Conservation (phyloP, 2,888 invertebrate genomes). For the Andrena haemorrhoa region DNA sequence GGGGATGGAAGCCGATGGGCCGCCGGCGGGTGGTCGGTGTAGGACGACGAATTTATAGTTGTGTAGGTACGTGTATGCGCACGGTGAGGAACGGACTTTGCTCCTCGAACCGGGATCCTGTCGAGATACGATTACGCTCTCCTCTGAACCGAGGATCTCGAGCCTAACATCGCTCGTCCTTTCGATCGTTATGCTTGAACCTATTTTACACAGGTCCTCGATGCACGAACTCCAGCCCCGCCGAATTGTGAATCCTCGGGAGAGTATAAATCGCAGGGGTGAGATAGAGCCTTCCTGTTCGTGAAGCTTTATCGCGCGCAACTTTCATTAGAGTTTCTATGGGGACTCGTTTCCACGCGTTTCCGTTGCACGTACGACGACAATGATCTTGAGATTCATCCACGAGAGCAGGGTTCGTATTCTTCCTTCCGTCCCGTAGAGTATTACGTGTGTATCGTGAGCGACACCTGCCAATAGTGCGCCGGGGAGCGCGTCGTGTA, state of each 20-base stretch:
- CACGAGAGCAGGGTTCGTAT: conserved; percentile 27
- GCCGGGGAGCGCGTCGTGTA: conserved; percentile 14
- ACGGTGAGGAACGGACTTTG: conserved; percentile 34
- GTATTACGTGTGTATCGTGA: conserved; percentile 22
- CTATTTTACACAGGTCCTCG: too few relatives aligned
- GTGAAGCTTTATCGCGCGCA: too few relatives aligned
- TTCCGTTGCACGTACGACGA: too few relatives aligned
- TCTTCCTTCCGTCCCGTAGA: conserved; percentile 49
- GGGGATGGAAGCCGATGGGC: neutral
- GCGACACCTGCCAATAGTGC: conserved; percentile 24
- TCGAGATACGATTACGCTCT: neutral
- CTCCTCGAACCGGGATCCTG: conserved; percentile 15
- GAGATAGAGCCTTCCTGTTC: too few relatives aligned
- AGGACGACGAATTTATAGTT: conserved; percentile 11
- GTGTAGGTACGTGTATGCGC: conserved; percentile 24
- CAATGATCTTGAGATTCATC: neutral
- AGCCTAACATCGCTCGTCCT: too few relatives aligned
- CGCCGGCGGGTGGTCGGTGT: neutral
- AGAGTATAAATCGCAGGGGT: too few relatives aligned
- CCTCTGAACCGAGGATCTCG: too few relatives aligned
- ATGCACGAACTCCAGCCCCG: too few relatives aligned
- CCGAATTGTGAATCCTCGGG: too few relatives aligned
- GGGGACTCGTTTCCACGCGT: too few relatives aligned
- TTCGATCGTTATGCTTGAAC: too few relatives aligned
- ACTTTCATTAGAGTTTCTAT: too few relatives aligned